A percentile compares a stretch with the other conserved stretches of the same genome.
phyloP scores from a whole-genome alignment of 1,140 invertebrate species.

The Tribolium madens region DNA sequence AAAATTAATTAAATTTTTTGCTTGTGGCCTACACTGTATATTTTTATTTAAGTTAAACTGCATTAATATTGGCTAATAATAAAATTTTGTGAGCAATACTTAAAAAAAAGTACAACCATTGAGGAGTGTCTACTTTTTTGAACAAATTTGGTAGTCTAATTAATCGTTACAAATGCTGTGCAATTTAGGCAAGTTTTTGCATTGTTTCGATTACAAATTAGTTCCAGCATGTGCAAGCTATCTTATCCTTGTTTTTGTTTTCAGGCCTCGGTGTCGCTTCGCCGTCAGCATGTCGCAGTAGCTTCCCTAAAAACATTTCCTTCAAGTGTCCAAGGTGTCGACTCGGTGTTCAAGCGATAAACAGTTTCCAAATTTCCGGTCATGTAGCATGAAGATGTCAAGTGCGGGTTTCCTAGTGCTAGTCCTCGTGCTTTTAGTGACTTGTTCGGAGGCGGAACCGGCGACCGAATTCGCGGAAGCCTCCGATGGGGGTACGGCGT shows the following conservation, averaged over 20 bases:
- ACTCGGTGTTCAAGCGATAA: slow-evolving; percentile 29
- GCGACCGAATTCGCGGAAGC: slow-evolving; percentile 69
- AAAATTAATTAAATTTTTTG: not conserved
- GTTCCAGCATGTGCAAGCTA: not conserved
- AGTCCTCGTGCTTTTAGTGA: slow-evolving; percentile 58
- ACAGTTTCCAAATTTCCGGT: slow-evolving; percentile 42
- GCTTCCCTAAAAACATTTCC: slow-evolving; percentile 1
- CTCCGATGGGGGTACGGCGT: slow-evolving; percentile 73
- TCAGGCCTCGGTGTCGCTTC: not conserved
- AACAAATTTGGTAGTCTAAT: no score
- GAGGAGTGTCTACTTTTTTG: no score
- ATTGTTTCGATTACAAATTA: no score
- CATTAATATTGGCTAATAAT: no score
- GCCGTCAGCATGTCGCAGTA: slow-evolving; percentile 1
- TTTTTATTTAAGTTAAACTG: not conserved
- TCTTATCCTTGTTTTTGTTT: not conserved
- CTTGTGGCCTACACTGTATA: not conserved
- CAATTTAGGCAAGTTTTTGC: no score
- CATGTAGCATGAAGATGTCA: slow-evolving; percentile 60
- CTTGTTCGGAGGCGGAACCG: slow-evolving; percentile 59
- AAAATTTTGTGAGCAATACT: no score
- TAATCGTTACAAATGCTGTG: no score
- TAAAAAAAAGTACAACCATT: no score
- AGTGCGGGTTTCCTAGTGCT: slow-evolving; percentile 56
- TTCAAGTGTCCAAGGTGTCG: slow-evolving; percentile 25